Conservation (phyloP, 64 coral and sea anemone genomes). For the Anthopleura sola region DNA sequence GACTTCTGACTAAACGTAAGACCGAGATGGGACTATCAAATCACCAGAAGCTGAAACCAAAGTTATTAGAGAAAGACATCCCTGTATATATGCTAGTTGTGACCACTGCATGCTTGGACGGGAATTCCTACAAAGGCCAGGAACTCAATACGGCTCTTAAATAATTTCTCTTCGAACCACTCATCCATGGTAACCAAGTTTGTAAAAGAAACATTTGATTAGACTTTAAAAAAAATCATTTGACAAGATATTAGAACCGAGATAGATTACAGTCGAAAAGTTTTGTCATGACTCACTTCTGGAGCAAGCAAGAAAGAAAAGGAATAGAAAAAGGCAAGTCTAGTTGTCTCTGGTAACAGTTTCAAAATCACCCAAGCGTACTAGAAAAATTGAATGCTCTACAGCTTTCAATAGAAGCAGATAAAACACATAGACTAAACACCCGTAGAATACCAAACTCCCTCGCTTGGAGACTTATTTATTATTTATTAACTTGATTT, state of each 20-base stretch:
- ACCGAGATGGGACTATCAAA: too few relatives aligned
- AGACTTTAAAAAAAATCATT: too few relatives aligned
- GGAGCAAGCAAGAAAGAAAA: too few relatives aligned
- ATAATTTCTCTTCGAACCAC: neutral
- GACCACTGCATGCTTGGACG: too few relatives aligned
- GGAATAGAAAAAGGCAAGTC: too few relatives aligned
- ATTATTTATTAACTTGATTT: neutral
- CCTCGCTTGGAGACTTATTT: neutral
- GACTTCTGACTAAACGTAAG: too few relatives aligned
- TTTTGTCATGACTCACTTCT: neutral
- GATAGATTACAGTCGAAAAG: neutral
- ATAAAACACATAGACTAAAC: neutral
- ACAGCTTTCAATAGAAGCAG: neutral
- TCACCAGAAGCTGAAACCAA: too few relatives aligned
- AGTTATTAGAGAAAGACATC: too few relatives aligned
- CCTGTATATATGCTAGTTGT: too few relatives aligned
- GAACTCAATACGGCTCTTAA: neutral
- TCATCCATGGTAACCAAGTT: neutral
- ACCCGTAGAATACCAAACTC: neutral
- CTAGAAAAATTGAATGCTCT: neutral
- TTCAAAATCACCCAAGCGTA: neutral
- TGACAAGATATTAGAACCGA: neutral
- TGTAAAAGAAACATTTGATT: neutral
- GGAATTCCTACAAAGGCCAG: too few relatives aligned
- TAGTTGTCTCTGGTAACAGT: neutral